phyloP scores from a whole-genome alignment of 1,140 invertebrate species.

The Eriocheir sinensis region DNA sequence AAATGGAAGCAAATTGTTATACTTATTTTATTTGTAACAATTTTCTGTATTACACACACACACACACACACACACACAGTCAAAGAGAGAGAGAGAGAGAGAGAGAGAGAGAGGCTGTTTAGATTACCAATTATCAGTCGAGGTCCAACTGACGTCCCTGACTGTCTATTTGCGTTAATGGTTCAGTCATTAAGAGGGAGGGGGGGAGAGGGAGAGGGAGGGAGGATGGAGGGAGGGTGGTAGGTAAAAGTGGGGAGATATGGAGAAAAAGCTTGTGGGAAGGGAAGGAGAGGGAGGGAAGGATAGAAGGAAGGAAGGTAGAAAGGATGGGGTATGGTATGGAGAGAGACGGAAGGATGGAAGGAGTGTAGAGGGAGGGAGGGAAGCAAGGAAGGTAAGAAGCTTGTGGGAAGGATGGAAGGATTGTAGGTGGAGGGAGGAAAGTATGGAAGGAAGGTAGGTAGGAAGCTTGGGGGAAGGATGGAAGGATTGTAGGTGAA shows the following conservation, averaged over 20 bases:
- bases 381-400: neutral
- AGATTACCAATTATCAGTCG: neutral
- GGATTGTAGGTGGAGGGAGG: neutral
- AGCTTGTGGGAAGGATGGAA: too few species aligned
- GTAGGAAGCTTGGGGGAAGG: neutral
- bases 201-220: neutral
- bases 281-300: neutral
- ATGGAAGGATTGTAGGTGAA: neutral
- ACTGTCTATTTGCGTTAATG: slow-evolving; percentile 4
- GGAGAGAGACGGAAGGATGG: neutral
- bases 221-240: neutral
- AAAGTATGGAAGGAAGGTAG: neutral
- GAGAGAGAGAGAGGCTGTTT: too few species aligned
- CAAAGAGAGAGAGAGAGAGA: too few species aligned
- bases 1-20: too few species aligned
- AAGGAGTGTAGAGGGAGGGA: neutral
- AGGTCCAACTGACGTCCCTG: neutral
- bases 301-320: too few species aligned
- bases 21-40: too few species aligned
- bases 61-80: too few species aligned
- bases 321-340: neutral
- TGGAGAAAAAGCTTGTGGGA: too few species aligned
- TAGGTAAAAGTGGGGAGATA: too few species aligned
- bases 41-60: too few species aligned
- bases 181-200: neutral